Conservation (phyloP, 2,113 vertebrate species). For the Asarcornis scutulata region DNA sequence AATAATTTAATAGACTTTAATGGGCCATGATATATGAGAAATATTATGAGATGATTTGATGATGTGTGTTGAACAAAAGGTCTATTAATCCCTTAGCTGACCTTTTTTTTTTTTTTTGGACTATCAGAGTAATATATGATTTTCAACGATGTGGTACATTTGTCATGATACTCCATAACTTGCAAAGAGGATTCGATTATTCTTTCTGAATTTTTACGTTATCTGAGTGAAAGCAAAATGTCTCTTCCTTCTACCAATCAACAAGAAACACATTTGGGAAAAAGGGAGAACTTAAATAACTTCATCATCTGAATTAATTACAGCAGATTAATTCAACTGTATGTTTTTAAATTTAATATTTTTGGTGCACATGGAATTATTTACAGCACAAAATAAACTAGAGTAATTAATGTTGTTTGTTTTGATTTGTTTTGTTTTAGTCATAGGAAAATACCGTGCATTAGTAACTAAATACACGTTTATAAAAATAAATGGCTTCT, state of each 20-base stretch:
- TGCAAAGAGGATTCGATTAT: not conserved
- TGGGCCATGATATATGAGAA: not conserved
- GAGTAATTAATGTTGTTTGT: not conserved
- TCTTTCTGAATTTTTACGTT: not conserved
- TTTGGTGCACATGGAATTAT: not conserved
- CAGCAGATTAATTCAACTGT: not conserved
- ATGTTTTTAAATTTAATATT: not conserved
- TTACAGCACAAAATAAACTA: constrained; percentile 6
- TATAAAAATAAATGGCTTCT: not conserved
- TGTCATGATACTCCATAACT: not conserved
- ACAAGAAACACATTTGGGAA: not conserved
- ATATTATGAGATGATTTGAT: not conserved
- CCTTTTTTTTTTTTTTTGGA: not conserved
- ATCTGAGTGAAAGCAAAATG: not conserved
- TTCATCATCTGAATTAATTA: constrained; percentile 10
- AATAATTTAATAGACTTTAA: not conserved
- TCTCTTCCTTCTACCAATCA: not conserved
- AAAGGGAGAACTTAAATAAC: not conserved
- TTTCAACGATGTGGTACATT: not conserved
- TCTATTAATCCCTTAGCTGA: not conserved
- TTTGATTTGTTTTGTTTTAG: not conserved
- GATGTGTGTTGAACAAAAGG: not conserved
- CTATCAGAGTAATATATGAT: not conserved
- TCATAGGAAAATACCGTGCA: not conserved
- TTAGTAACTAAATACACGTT: not conserved